Percentiles rank a stretch among this genome's conserved stretches.
phyloP scores from a whole-genome alignment of 2,797 vertebrate genomes.

The Myoxocephalus aenaeus region DNA sequence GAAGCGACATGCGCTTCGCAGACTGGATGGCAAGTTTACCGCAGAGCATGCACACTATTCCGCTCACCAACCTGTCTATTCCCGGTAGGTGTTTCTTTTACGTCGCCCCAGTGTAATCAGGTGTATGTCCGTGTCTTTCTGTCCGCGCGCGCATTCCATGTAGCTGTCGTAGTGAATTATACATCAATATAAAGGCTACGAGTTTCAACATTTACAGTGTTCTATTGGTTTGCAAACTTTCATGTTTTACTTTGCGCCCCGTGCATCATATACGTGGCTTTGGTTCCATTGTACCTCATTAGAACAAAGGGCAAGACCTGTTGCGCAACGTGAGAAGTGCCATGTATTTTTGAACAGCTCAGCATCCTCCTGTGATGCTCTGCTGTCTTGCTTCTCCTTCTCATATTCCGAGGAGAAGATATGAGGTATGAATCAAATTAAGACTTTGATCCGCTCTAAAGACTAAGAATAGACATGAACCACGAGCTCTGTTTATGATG shows the following conservation, averaged over 20 bases:
- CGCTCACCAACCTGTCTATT: constrained; percentile 95
- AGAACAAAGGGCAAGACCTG: constrained; percentile 74
- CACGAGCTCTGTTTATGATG: constrained; percentile 17
- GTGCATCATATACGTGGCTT: not conserved
- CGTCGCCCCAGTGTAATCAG: not conserved
- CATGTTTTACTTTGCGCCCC: constrained; percentile 19
- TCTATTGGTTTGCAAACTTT: constrained; percentile 40
- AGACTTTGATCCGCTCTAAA: not conserved
- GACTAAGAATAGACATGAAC: not conserved
- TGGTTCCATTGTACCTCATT: not conserved
- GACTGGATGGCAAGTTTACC: constrained; percentile 98
- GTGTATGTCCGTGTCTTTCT: constrained; percentile 6
- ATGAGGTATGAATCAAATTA: not conserved
- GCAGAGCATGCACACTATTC: constrained; percentile 89
- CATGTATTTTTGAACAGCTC: constrained; percentile 25
- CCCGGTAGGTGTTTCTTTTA: constrained; percentile 87
- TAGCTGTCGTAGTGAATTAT: not conserved
- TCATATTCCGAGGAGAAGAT: not conserved
- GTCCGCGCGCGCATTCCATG: constrained; percentile 19
- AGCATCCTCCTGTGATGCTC: not conserved
- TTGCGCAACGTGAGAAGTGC: constrained; percentile 73
- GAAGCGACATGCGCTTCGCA: constrained; percentile 89
- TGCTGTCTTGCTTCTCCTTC: not conserved
- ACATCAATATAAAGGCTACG: not conserved
- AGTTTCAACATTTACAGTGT: not conserved